phyloP scores from a whole-genome alignment of 2,888 invertebrate species.

The Halictus quadricinctus region DNA sequence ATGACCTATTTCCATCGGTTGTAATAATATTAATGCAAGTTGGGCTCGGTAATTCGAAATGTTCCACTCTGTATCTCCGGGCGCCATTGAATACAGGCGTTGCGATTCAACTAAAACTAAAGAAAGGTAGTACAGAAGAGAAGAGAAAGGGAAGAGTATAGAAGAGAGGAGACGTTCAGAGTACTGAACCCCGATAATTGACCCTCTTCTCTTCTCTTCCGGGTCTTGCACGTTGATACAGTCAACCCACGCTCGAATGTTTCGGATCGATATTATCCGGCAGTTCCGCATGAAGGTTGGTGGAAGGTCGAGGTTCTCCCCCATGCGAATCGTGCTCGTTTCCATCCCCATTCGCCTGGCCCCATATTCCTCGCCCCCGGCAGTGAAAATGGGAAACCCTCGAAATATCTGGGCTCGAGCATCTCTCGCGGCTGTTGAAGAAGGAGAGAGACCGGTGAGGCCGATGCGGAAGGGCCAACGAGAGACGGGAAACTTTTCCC shows the following conservation, averaged over 20 bases:
- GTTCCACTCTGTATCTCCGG: constrained; percentile 7
- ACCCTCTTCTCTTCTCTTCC: constrained; percentile 67
- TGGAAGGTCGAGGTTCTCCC: constrained; percentile 75
- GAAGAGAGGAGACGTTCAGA: constrained; percentile 45
- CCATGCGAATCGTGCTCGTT: constrained; percentile 73
- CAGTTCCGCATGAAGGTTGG: constrained; percentile 75
- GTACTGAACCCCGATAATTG: constrained; percentile 69
- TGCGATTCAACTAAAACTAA: constrained; percentile 33
- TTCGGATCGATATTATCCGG: constrained; percentile 76
- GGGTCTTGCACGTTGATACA: constrained; percentile 70
- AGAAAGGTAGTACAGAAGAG: constrained; percentile 36
- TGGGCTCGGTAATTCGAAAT: constrained; percentile 7
- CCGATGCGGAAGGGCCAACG: constrained; percentile 28
- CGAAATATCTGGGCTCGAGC: constrained; percentile 73
- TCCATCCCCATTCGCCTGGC: constrained; percentile 70
- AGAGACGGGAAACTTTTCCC: constrained; percentile 54
- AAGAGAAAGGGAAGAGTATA: not conserved
- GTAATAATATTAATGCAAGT: not conserved
- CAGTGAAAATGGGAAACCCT: constrained; percentile 75
- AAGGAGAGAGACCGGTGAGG: constrained; percentile 42
- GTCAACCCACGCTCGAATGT: constrained; percentile 68
- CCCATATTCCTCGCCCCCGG: constrained; percentile 70
- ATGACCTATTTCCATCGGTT: constrained; percentile 11
- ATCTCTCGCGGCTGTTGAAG: constrained; percentile 62
- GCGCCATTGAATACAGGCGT: constrained; percentile 27